Conservation (phyloP, 2,797 vertebrate species). For the Darevskia mixta region DNA sequence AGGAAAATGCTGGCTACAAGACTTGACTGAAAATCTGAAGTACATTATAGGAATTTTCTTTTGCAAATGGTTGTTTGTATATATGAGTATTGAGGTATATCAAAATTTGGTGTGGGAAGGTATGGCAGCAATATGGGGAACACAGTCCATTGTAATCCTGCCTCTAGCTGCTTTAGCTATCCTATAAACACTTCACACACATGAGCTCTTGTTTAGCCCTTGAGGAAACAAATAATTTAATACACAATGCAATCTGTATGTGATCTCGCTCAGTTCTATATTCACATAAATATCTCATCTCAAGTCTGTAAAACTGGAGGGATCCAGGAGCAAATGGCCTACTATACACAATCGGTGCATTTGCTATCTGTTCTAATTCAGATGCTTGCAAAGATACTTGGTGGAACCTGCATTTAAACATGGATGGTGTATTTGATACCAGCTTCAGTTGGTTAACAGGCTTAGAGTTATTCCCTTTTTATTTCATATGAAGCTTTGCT, state of each 20-base stretch:
- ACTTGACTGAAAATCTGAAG: constrained; percentile 52
- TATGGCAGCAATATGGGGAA: background rate
- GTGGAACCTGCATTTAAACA: constrained; percentile 14
- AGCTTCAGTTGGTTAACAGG: background rate
- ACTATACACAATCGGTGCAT: background rate
- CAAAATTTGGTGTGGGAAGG: constrained; percentile 32
- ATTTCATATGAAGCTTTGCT: constrained; percentile 44
- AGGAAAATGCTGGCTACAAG: constrained; percentile 56
- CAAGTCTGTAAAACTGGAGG: fast-evolving
- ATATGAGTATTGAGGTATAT: constrained; percentile 27
- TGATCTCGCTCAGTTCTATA: background rate
- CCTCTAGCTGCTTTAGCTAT: background rate
- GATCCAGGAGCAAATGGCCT: background rate
- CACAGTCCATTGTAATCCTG: background rate
- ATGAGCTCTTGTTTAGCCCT: background rate
- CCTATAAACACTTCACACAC: background rate
- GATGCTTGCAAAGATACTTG: constrained; percentile 49
- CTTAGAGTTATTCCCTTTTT: constrained; percentile 13
- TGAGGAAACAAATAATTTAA: background rate
- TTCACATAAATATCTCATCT: background rate
- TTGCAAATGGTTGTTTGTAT: constrained; percentile 34
- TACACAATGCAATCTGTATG: constrained; percentile 16
- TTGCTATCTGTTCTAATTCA: constrained; percentile 36
- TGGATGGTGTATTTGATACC: background rate
- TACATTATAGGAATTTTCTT: constrained; percentile 28